Base-by-base conservation (phyloP, 2,113 vertebrate species). In the Melanerpes aurifrons region DNA sequence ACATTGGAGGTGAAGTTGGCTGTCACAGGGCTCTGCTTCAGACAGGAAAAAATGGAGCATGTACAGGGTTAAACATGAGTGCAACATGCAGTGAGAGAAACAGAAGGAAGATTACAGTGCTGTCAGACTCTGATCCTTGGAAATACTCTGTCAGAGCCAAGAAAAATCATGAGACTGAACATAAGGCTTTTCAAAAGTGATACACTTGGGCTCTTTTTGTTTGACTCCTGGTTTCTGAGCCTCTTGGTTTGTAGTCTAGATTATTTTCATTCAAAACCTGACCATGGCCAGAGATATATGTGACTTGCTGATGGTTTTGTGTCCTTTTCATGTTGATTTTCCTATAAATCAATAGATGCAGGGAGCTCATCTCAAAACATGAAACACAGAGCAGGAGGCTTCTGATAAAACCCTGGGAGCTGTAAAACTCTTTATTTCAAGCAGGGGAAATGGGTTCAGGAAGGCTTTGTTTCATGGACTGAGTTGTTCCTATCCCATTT, bases 201-300 rank as follows among this genome's bases (percentile, higher is more conserved):
- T 53, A 5, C 37, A 21, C 81, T 91, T 89, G 58, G 32, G 48
- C 17, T 78, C 37, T 57, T 86, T 57, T 66, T 72, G 21, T 84
- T 93, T 78, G 32, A 6, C 31, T 92, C 90, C 48, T 86, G 94
- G 73, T 89, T 93, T 93, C 59, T 53, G 62, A 87, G 81, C 45
- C 43, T 64, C 66, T 80, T 48, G 69, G 71, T 73, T 75, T 40
- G 11, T 58, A 28, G 75, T 91, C 75, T 61, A 25, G 43, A 68
- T 69, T 47, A 25, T 80, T 90, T 82, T 80, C 32, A 15, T 67
- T 92, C 68, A 70, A 50, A 92, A 57, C 4, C 58, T 48, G 58
- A 61, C 85, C 78, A 25, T 28, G 32, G 58, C 26, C 35, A 77
- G 72, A 86, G 15, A n/a, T 13, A 19, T 37, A 7, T 10, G 31